A percentile compares a stretch with the other conserved stretches of the same genome.
phyloP scores from a whole-genome alignment of 2,113 vertebrate genomes.

The Tupaia tana region DNA sequence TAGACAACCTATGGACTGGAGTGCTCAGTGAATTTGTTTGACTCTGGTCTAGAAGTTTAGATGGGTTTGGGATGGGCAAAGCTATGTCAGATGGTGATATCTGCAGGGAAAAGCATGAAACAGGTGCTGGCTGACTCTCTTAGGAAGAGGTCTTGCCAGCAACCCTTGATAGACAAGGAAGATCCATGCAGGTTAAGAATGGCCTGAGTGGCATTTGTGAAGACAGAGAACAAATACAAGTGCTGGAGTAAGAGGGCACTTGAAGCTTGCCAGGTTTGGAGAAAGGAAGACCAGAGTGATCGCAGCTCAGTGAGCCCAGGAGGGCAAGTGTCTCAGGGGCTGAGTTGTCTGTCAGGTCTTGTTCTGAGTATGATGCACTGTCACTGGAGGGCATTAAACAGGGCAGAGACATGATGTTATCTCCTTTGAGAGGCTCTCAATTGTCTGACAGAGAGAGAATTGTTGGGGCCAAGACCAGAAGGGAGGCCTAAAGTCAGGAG shows the following conservation, averaged over 20 bases:
- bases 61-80: not conserved
- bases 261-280: not conserved
- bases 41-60: not conserved
- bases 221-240: not conserved
- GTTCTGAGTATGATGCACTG: not conserved
- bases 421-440: not conserved
- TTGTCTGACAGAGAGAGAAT: not conserved
- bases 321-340: fast-evolving
- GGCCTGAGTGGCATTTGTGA: not conserved
- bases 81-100: no score
- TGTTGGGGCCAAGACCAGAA: not conserved
- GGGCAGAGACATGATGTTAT: not conserved
- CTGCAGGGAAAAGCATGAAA: not conserved
- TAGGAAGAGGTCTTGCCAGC: not conserved
- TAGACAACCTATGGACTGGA: not conserved
- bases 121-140: not conserved
- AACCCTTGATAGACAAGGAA: not conserved
- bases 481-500: not conserved
- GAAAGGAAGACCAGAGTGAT: not conserved
- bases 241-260: not conserved
- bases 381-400: not conserved
- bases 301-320: not conserved
- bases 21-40: not conserved
- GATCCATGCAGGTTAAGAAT: not conserved
- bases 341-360: not conserved